Evolutionary conservation across 2,888 invertebrate species (phyloP).

Genomic region (Mayetiola destructor): DNA sequence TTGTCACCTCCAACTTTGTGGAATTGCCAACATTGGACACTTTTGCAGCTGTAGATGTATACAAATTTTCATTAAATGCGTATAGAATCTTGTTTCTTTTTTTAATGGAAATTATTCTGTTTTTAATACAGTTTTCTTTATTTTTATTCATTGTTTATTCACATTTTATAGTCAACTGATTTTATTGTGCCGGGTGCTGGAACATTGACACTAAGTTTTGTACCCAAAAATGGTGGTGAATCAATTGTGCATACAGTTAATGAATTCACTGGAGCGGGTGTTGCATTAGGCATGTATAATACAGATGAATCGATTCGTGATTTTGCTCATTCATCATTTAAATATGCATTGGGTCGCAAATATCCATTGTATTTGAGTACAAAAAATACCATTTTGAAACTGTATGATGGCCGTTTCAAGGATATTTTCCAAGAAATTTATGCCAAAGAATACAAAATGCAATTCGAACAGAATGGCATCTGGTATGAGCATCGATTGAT

Average conservation of each 20-base stretch:
- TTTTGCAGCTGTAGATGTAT: neutral
- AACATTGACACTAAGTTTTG: constrained; percentile 71
- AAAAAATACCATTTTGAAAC: constrained; percentile 92
- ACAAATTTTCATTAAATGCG: neutral
- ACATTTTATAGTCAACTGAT: constrained; percentile 37
- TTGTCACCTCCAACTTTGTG: constrained; percentile 90
- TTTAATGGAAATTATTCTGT: neutral
- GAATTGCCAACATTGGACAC: constrained; percentile 45
- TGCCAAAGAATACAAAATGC: constrained; percentile 67
- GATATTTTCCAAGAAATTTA: constrained; percentile 95
- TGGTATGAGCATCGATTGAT: constrained; percentile 98
- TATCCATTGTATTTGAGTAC: constrained; percentile 90
- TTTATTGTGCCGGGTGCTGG: constrained; percentile 84
- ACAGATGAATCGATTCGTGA: constrained; percentile 86
- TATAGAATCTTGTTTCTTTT: neutral
- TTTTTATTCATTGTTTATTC: neutral
- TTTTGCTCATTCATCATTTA: constrained; percentile 90
- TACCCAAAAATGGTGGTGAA: constrained; percentile 43
- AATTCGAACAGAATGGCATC: constrained; percentile 72
- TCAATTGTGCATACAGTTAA: constrained; percentile 62
- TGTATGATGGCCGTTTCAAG: constrained; percentile 92
- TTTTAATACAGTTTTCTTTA: neutral
- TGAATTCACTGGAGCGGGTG: constrained; percentile 75
- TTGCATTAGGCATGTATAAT: constrained; percentile 92
- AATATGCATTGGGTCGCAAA: constrained; percentile 69